Evolutionary conservation across 2,888 invertebrate genomes (phyloP), one percentile per base, ranked within the genome.

Genomic region (Monochamus alternatus): DNA sequence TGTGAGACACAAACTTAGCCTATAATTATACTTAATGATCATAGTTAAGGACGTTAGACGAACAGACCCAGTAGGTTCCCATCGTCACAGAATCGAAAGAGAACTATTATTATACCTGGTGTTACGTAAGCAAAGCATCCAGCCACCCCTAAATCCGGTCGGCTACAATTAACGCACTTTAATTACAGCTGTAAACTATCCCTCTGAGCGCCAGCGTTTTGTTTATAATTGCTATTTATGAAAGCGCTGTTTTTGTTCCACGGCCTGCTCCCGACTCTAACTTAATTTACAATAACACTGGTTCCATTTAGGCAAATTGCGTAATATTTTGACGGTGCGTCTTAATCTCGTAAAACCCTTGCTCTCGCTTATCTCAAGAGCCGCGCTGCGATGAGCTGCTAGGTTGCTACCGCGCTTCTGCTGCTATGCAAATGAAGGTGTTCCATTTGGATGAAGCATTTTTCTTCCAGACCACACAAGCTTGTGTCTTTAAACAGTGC

Each of bases 301-400:
- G 77, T 80, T 78, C 75, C 75, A 76, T 80, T 78, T 77, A 72
- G 77, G 76, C 51, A 77, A 78, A 78, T 81, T 77, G 77, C 77
- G 76, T 73, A 63, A 77, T 79, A 80, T 81, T 79, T 80, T 80
- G 78, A 78, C 74, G 74, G 74, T 75, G 72, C 65, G 67, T 64
- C 52, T 60, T 74, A 76, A 71, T 76, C 72, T 62, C 74, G 62
- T 67, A 74, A 74, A 78, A 60, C 76, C 67, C 60, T 44, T 51
- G 38, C 71, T 38, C n/a, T 14, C 22, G 55, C 55, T 55, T 55
- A 55, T 55, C 55, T 22, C 5, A n/a, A n/a, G 55, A 7, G n/a
- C 14, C 14, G 55, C n/a, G 47, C 47, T 7, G 9, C n/a, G 22
- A 55, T 14, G 55, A n/a, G 55, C 22, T n/a, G n/a, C 55, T 8